These are phyloP conservation scores for Tangachromis dhanisi DNA, from an alignment of 2,113 vertebrate genomes.

Conservation along the genomic window DNA sequence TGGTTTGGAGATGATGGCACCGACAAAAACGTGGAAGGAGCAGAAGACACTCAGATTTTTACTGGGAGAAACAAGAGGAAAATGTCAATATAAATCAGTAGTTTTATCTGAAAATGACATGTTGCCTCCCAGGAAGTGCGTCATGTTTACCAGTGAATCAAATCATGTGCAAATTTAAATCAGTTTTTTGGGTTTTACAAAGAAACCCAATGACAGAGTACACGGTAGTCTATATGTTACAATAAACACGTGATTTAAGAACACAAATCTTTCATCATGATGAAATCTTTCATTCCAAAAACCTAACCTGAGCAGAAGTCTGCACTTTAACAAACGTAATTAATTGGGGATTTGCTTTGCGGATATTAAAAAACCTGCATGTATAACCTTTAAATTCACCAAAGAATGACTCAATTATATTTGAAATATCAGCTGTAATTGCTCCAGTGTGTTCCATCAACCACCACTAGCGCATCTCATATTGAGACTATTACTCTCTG, in stretches of 20 bases:
- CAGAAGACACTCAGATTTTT: not conserved
- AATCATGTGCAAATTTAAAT: not conserved
- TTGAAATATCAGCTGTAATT: conserved; percentile 20
- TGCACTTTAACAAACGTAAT: not conserved
- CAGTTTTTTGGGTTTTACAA: not conserved
- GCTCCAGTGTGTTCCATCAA: not conserved
- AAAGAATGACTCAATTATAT: not conserved
- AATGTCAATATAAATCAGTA: not conserved
- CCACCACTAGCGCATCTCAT: not conserved
- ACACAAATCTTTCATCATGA: not conserved
- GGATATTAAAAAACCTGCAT: not conserved
- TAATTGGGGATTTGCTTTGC: not conserved
- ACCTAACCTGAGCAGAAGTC: not conserved
- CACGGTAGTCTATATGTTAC: not conserved
- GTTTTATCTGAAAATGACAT: not conserved
- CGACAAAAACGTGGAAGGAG: not conserved
- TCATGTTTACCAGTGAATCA: not conserved
- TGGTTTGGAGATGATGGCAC: not conserved
- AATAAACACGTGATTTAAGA: not conserved
- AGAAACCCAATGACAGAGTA: not conserved
- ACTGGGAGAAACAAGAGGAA: not conserved
- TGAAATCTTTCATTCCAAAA: not conserved
- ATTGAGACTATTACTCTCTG: conserved; percentile 31
- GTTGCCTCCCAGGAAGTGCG: not conserved
- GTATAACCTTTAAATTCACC: not conserved